Conservation (phyloP, 2,113 vertebrate species). For the Indri indri region DNA sequence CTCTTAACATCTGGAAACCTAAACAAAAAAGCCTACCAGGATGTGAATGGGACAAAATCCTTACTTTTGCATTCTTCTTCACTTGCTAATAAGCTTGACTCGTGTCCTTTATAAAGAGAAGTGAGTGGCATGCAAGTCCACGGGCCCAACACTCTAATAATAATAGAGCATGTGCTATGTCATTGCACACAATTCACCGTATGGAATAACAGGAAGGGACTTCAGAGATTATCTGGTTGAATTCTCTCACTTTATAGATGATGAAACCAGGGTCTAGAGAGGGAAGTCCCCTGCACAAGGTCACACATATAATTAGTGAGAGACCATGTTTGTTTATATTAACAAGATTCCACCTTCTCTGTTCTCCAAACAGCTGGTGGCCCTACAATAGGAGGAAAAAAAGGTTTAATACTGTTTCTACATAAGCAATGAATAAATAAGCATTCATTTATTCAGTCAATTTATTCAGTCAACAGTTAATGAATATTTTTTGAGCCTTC, state of each 20-base stretch:
- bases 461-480: neutral
- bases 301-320: slow-evolving; percentile 39
- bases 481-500: neutral
- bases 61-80: neutral
- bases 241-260: slow-evolving; percentile 55
- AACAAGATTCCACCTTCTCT: slow-evolving; percentile 16
- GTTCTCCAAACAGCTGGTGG: slow-evolving; percentile 14
- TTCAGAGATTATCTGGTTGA: slow-evolving; percentile 67
- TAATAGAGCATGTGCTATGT: neutral
- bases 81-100: slow-evolving; percentile 1
- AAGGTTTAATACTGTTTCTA: neutral
- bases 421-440: neutral
- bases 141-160: slow-evolving; percentile 6
- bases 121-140: neutral
- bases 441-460: neutral
- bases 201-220: slow-evolving; percentile 68
- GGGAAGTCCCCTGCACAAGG: slow-evolving; percentile 59
- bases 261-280: slow-evolving; percentile 57
- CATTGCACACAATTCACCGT: slow-evolving; percentile 48
- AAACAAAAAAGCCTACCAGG: neutral
- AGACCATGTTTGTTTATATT: slow-evolving; percentile 60
- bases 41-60: neutral
- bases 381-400: neutral
- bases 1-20: neutral
- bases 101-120: slow-evolving; percentile 3